Evolutionary conservation across 2,888 invertebrate genomes (phyloP), one percentile per base, ranked within the genome.

Genomic region (Disparrhopalites patrizii): DNA sequence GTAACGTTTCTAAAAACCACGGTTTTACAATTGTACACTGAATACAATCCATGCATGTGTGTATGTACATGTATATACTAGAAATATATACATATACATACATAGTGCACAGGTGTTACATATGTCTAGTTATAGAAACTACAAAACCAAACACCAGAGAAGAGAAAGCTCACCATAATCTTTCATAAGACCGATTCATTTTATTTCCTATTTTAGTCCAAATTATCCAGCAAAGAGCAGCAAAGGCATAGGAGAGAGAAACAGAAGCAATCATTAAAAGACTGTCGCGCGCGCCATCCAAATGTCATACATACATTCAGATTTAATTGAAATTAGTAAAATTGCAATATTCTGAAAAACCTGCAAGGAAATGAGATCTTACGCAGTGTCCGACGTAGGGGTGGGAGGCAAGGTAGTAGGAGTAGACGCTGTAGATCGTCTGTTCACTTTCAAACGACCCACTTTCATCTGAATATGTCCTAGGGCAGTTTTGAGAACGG

Each of bases 381-480:
- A 60, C 60, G 52, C 40, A 52, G 36, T 60, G 28, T 65, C 65
- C 3, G 54, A 54, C 13, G 72, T 69, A 31, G 60, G 43, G 7
- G 60, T 69, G 31, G 60, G 43, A 4, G 60, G 40, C 18, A 30
- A 18, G 54, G 54, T 31, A 15, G 50, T 60, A n/a, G 61, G 61
- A 18, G 73, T 70, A 5, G 71, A 69, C 33, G 72, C 67, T 43
- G 62, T 66, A 2, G 71, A 69, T 54, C 68, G 66, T n/a, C 70
- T 57, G 51, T 68, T 72, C 15, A 87, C 86, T 81, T 93, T 94
- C 78, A 92, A 90, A 79, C 96, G 84, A 74, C 90, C 88, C 69
- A 96, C 84, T 81, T 91, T 93, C 78, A 97, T 83, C 71, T 84
- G 83, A 73, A 91, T 87, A 80, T 88, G 90, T 73, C 91, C 93